Percentiles rank a stretch among this genome's conserved stretches.
phyloP scores from a whole-genome alignment of 2,113 vertebrate genomes.

The Sterna hirundo region DNA sequence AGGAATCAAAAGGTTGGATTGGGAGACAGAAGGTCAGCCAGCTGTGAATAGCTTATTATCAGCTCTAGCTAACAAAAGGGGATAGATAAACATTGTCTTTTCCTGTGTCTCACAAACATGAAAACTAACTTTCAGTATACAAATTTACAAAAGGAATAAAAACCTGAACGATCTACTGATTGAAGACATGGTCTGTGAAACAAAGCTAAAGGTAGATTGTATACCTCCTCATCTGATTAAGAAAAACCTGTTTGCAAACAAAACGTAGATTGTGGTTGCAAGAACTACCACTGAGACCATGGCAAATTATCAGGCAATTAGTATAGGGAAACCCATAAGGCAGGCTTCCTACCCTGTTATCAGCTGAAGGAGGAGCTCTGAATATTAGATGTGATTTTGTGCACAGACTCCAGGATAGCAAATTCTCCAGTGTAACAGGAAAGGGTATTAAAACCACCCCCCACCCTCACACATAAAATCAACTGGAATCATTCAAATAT shows the following conservation, averaged over 20 bases:
- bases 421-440: background rate
- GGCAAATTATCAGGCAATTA: background rate
- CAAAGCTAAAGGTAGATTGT: background rate
- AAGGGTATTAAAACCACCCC: background rate
- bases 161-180: background rate
- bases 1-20: background rate
- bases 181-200: background rate
- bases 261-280: background rate
- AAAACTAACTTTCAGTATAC: background rate
- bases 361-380: background rate
- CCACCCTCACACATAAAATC: background rate
- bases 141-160: background rate
- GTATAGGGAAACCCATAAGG: background rate
- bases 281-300: background rate
- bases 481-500: background rate
- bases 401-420: background rate
- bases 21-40: background rate
- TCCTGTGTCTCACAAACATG: background rate
- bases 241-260: background rate
- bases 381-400: background rate
- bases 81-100: background rate
- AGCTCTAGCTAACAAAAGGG: background rate
- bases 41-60: background rate
- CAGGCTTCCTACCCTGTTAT: background rate
- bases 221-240: background rate